Evolutionary conservation across 2,888 invertebrate genomes (phyloP), one percentile per base, ranked within the genome.

Genomic region (Drosophila neonasuta): DNA sequence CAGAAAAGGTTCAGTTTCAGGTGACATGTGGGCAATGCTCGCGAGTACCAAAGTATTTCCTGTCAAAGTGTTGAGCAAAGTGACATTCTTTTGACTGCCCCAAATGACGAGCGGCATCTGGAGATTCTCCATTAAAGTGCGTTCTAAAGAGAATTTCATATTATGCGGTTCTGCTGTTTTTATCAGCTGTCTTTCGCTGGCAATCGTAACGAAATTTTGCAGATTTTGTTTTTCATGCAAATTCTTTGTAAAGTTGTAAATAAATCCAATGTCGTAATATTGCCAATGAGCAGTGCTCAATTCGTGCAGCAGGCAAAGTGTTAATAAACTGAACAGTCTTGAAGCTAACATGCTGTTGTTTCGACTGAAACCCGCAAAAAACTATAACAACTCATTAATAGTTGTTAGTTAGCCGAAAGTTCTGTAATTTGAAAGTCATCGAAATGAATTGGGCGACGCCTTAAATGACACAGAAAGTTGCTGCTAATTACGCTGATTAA

Each of bases 71-170:
- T 49, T 6, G 2, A n/a, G n/a, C 5, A 74, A 20, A 0, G 13
- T 56, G 2, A 32, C 41, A 32, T 62, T 52, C 10, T 20, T 45
- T 3, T 60, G 34, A 1, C 52, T 44, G 0, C 72, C 62, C 67
- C 67, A 78, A 4, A 55, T 36, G 0, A 80, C 24, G 5, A 54
- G 52, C 1, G 84, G 75, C 6, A 68, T 49, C 0, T 48, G 17
- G 0, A 80, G 36, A 4, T 72, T 59, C 45, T 64, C 52, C 1
- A 11, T 13, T 5, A 79, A 29, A 3, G 30, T 10, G 7, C 52
- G 65, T 6, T 80, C 67, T 30, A 80, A 45, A 5, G 75, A 54
- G 0, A 24, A 13, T 2, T 11, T 8, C 7, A 65, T 20, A 0
- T 34, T 2, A 1, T 11, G 6, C 1, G 7, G 9, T 20, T 1